Percentiles rank a stretch among this genome's conserved stretches.
Conservation (phyloP, 2,113 vertebrate genomes). For the Solenodon paradoxus region DNA sequence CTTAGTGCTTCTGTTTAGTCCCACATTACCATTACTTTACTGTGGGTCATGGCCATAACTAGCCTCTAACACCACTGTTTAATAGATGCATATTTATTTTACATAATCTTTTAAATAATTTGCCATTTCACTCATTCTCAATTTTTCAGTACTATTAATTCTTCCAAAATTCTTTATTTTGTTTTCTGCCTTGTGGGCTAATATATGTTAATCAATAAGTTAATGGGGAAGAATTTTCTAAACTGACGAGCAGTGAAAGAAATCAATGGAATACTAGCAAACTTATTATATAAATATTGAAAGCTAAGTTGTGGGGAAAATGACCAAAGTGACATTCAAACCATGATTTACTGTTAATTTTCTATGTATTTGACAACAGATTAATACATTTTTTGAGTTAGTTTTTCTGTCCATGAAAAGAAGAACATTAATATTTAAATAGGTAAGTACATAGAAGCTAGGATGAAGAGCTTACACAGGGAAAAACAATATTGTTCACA, state of each 20-base stretch:
- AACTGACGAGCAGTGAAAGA: not conserved
- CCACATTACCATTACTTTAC: no score
- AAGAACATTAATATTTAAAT: not conserved
- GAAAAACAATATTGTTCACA: not conserved
- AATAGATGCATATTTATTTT: no score
- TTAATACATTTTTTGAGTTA: not conserved
- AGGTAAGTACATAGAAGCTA: not conserved
- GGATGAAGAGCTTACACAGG: not conserved
- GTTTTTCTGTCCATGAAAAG: not conserved
- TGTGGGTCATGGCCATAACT: no score
- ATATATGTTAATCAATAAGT: not conserved
- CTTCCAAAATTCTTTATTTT: not conserved
- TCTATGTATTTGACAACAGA: not conserved
- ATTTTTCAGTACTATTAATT: not conserved
- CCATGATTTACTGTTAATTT: not conserved
- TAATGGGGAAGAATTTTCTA: not conserved
- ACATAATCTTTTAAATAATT: not conserved
- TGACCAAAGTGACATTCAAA: not conserved
- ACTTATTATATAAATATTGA: slow-evolving; percentile 4
- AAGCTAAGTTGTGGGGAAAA: not conserved
- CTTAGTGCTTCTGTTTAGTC: no score
- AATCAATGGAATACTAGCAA: not conserved
- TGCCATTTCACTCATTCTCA: not conserved
- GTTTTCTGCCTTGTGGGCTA: not conserved
- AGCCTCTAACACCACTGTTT: no score